These are phyloP conservation scores for Euleptes europaea DNA, from an alignment of 2,113 vertebrate genomes.

Conservation along the genomic window DNA sequence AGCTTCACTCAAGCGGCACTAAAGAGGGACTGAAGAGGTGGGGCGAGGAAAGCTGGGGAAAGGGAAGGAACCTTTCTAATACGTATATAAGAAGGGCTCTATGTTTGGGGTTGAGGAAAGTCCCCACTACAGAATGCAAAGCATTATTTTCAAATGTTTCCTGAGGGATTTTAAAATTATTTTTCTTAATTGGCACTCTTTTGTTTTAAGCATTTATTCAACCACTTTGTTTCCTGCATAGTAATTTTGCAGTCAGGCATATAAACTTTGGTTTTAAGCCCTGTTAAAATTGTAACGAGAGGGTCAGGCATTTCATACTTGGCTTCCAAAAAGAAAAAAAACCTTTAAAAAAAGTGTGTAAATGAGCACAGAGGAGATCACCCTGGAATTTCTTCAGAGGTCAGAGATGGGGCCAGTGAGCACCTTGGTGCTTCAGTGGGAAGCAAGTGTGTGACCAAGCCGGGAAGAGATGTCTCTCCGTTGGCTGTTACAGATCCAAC, in stretches of 20 bases:
- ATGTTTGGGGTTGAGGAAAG: constrained; percentile 3
- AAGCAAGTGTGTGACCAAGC: constrained; percentile 46
- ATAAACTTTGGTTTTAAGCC: constrained; percentile 63
- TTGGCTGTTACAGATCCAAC: constrained; percentile 36
- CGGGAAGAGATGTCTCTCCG: constrained; percentile 66
- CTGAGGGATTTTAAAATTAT: constrained; percentile 4
- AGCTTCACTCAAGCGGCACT: constrained; percentile 73
- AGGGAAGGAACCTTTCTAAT: constrained; percentile 53
- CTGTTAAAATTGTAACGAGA: constrained; percentile 84
- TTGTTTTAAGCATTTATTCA: constrained; percentile 25
- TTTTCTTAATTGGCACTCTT: not conserved
- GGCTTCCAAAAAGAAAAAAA: constrained; percentile 80
- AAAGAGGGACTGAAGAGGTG: constrained; percentile 74
- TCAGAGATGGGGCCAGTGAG: constrained; percentile 36
- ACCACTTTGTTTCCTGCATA: not conserved
- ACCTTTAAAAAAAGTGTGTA: not conserved
- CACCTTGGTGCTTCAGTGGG: constrained; percentile 35
- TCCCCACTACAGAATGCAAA: constrained; percentile 1
- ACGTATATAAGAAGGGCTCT: constrained; percentile 45
- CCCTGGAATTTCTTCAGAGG: constrained; percentile 59
- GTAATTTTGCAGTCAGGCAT: constrained; percentile 47
- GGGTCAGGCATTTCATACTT: constrained; percentile 94
- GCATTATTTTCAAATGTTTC: not conserved
- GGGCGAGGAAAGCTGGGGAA: constrained; percentile 74
- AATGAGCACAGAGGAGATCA: constrained; percentile 42